Conservation (phyloP, 2,113 vertebrate genomes). For the Brachyistius frenatus region DNA sequence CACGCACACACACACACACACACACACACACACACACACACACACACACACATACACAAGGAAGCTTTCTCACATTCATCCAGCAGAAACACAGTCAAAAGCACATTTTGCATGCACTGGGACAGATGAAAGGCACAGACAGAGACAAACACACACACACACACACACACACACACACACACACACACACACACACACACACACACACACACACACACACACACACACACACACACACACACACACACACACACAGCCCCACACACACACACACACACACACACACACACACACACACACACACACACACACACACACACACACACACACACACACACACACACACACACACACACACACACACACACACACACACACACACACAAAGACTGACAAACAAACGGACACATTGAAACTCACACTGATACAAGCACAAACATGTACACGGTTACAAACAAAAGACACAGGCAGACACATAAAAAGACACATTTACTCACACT, state of each 20-base stretch:
- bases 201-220: not conserved
- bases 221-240: constrained; percentile 43
- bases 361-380: constrained; percentile 40
- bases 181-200: constrained; percentile 40
- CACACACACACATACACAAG: too few relatives aligned
- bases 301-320: constrained; percentile 40
- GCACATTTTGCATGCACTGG: constrained; percentile 19
- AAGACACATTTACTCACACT: constrained; percentile 44
- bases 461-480: constrained; percentile 31
- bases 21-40: too few relatives aligned
- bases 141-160: constrained; percentile 41
- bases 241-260: too few relatives aligned
- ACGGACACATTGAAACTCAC: constrained; percentile 34
- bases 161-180: constrained; percentile 7
- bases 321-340: constrained; percentile 40
- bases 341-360: constrained; percentile 7
- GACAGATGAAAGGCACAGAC: constrained; percentile 38
- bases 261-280: constrained; percentile 19
- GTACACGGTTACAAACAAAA: constrained; percentile 27
- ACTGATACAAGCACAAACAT: constrained; percentile 37
- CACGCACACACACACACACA: constrained; percentile 26
- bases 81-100: constrained; percentile 33
- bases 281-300: constrained; percentile 33
- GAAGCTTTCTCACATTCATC: constrained; percentile 38
- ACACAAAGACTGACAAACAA: constrained; percentile 23